Evolutionary conservation across 2,113 vertebrate species (phyloP).

Genomic region (Leiothrix lutea): DNA sequence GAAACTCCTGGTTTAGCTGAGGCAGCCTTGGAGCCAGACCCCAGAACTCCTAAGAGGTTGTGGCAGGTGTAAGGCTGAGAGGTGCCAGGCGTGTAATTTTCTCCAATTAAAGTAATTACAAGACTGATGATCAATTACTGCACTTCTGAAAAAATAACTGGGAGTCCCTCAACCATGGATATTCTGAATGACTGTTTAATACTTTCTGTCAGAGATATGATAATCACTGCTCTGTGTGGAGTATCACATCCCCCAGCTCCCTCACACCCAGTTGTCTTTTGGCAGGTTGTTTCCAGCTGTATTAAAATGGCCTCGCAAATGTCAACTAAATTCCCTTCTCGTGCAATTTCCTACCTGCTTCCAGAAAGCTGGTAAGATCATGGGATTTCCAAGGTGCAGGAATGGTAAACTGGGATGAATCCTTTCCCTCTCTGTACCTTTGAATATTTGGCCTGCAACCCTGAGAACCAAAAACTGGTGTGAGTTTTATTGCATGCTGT

Average conservation of each 20-base stretch:
- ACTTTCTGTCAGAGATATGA: background rate
- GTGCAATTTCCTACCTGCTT: background rate
- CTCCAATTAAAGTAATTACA: conserved; percentile 48
- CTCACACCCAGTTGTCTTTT: background rate
- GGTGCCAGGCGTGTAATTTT: background rate
- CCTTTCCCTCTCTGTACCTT: background rate
- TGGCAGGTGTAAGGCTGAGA: conserved; percentile 4
- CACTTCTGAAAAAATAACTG: background rate
- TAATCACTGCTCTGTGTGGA: background rate
- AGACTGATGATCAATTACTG: background rate
- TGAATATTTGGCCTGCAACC: background rate
- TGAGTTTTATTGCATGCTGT: background rate
- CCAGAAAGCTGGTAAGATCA: background rate
- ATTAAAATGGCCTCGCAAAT: background rate
- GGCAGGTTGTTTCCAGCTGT: background rate
- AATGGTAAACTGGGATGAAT: background rate
- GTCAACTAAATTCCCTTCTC: background rate
- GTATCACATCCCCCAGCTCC: background rate
- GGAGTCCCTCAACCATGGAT: background rate
- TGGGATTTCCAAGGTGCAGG: background rate
- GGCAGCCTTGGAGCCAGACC: background rate
- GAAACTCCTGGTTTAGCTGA: background rate
- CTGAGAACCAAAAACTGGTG: background rate
- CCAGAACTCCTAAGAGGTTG: background rate
- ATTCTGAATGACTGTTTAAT: background rate